Conservation (phyloP, 2,888 invertebrate genomes). For the Cheilosia variabilis region DNA sequence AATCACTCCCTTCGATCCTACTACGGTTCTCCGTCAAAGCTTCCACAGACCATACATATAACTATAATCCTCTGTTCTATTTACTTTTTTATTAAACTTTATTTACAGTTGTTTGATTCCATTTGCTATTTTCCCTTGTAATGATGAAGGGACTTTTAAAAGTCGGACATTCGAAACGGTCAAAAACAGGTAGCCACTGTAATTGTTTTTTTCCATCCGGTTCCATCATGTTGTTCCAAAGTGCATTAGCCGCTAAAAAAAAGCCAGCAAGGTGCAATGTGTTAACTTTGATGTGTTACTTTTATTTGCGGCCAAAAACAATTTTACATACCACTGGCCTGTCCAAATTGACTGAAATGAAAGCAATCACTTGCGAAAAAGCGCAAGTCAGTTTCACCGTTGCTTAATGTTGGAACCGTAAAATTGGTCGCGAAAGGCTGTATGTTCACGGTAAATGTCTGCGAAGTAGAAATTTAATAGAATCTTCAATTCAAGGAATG, state of each 20-base stretch:
- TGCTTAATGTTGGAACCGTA: background rate
- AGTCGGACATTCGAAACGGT: slow-evolving; percentile 28
- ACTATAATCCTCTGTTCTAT: too few relatives aligned
- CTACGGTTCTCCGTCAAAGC: too few relatives aligned
- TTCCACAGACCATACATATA: too few relatives aligned
- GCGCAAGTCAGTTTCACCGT: background rate
- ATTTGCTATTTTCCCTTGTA: background rate
- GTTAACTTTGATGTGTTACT: too few relatives aligned
- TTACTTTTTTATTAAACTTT: too few relatives aligned
- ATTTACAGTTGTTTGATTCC: background rate
- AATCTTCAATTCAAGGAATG: too few relatives aligned
- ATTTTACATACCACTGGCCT: background rate
- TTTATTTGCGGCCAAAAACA: too few relatives aligned
- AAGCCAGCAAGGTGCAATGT: background rate
- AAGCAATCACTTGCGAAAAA: slow-evolving; percentile 1
- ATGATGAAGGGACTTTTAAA: background rate
- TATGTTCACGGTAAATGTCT: too few relatives aligned
- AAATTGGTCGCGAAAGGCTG: too few relatives aligned
- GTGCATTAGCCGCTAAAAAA: slow-evolving; percentile 83
- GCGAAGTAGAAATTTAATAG: too few relatives aligned
- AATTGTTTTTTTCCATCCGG: slow-evolving; percentile 84
- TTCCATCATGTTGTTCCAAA: slow-evolving; percentile 86
- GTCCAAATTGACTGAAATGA: background rate
- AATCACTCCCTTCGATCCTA: too few relatives aligned
- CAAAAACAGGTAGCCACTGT: slow-evolving; percentile 12